These are phyloP conservation scores for Achroia grisella DNA, from an alignment of 1,140 invertebrate genomes.

Conservation along the genomic window DNA sequence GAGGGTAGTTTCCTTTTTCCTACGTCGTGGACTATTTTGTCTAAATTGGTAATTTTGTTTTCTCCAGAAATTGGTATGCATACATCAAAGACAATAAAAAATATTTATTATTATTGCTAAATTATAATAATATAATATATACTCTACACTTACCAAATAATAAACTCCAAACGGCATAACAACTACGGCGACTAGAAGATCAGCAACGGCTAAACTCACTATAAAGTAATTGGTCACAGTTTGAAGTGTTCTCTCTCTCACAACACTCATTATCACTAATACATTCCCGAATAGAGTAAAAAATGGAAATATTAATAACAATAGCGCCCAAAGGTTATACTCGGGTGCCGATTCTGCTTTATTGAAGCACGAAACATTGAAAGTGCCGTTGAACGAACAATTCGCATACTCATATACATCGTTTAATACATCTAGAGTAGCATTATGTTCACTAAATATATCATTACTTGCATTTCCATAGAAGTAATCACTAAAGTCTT, in stretches of 20 bases:
- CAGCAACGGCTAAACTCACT: slow-evolving; percentile 96
- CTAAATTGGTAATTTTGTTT: too few species aligned
- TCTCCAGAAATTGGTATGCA: too few species aligned
- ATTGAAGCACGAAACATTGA: slow-evolving; percentile 65
- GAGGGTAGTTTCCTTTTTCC: too few species aligned
- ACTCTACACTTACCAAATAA: slow-evolving; percentile 89
- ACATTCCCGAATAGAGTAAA: slow-evolving; percentile 97
- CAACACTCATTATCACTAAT: slow-evolving; percentile 95
- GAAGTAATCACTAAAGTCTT: slow-evolving; percentile 77
- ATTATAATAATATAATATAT: too few species aligned
- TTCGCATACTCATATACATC: slow-evolving; percentile 57
- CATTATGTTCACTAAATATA: slow-evolving; percentile 41
- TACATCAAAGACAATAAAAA: too few species aligned
- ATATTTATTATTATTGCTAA: too few species aligned
- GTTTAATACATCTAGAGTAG: slow-evolving; percentile 39
- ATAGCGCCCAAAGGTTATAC: slow-evolving; percentile 88
- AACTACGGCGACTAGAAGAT: slow-evolving; percentile 94
- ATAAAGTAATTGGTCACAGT: slow-evolving; percentile 99
- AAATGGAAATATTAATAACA: slow-evolving; percentile 92
- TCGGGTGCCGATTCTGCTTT: slow-evolving; percentile 35
- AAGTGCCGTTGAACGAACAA: slow-evolving; percentile 67
- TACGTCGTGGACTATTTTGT: too few species aligned
- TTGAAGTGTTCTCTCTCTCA: slow-evolving; percentile 90
- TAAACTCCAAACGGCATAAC: slow-evolving; percentile 99
- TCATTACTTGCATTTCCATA: slow-evolving; percentile 66